Percentiles rank a stretch among this genome's conserved stretches.
These are phyloP conservation scores for Sanderia malayensis DNA, from an alignment of 30 jellyfish, hydroid and myxozoan genomes.

Conservation along the genomic window DNA sequence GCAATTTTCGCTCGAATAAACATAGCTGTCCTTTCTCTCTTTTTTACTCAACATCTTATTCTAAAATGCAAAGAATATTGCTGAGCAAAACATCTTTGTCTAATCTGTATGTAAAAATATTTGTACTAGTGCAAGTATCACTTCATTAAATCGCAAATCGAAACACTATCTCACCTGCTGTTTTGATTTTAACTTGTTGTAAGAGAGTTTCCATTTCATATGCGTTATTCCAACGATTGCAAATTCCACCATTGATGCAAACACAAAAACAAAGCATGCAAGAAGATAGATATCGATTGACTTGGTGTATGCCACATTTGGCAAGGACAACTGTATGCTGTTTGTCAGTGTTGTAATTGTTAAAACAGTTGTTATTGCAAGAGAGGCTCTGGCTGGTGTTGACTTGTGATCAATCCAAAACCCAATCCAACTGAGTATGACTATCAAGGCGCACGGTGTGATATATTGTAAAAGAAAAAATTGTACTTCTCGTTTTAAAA, in stretches of 20 bases:
- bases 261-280: slow-evolving; percentile 67
- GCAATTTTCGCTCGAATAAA: too few relatives aligned
- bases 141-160: too few relatives aligned
- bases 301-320: slow-evolving; percentile 51
- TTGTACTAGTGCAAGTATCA: too few relatives aligned
- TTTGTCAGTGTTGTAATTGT: slow-evolving; percentile 71
- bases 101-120: too few relatives aligned
- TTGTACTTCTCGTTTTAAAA: slow-evolving; percentile 25
- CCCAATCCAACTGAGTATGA: slow-evolving; percentile 79
- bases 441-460: slow-evolving; percentile 73
- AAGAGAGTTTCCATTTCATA: slow-evolving; percentile 39
- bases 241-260: slow-evolving; percentile 74
- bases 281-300: slow-evolving; percentile 67
- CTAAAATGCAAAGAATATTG: too few relatives aligned
- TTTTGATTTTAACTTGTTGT: slow-evolving; percentile 1
- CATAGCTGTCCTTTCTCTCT: too few relatives aligned
- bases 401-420: slow-evolving; percentile 88
- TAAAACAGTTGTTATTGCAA: slow-evolving; percentile 81
- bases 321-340: slow-evolving; percentile 63
- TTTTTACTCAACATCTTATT: too few relatives aligned
- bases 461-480: slow-evolving; percentile 41
- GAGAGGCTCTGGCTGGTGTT: slow-evolving; percentile 85
- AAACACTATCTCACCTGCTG: slow-evolving; percentile 6
- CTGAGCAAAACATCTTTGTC: too few relatives aligned
- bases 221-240: slow-evolving; percentile 79